Conservation (phyloP, 2,797 vertebrate species). For the Chiropotes sagulatus region DNA sequence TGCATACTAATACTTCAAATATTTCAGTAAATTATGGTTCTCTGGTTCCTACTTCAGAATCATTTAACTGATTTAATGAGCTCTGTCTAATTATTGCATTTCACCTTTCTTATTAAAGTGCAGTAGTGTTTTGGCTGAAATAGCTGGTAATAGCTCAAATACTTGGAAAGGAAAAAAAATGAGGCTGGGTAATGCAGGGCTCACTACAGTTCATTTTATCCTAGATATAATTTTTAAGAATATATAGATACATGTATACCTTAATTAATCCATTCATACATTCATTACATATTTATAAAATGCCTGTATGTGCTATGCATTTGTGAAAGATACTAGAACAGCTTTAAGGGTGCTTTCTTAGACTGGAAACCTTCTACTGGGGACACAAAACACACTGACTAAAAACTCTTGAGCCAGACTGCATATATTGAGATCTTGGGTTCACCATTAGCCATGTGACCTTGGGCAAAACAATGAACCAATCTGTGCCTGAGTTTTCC, state of each 20-base stretch:
- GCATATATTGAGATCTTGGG: neutral
- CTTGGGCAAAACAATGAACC: neutral
- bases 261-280: neutral
- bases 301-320: neutral
- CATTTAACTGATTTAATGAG: constrained; percentile 77
- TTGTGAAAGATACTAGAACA: neutral
- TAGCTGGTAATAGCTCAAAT: constrained; percentile 37
- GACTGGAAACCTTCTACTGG: neutral
- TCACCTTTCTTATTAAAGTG: constrained; percentile 60
- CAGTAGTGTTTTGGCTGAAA: constrained; percentile 52
- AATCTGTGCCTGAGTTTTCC: neutral
- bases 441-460: neutral
- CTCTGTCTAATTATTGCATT: constrained; percentile 66
- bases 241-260: neutral
- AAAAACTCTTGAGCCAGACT: neutral
- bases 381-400: neutral
- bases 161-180: constrained; percentile 21
- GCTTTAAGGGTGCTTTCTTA: neutral
- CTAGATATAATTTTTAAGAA: constrained; percentile 24
- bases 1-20: constrained; percentile 52
- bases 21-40: constrained; percentile 61
- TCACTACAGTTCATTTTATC: neutral
- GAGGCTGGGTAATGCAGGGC: neutral
- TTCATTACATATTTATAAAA: neutral
- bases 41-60: constrained; percentile 61